These are phyloP conservation scores for Phenganax subtilis DNA, from an alignment of 92 coral and sea anemone genomes.

Conservation along the genomic window DNA sequence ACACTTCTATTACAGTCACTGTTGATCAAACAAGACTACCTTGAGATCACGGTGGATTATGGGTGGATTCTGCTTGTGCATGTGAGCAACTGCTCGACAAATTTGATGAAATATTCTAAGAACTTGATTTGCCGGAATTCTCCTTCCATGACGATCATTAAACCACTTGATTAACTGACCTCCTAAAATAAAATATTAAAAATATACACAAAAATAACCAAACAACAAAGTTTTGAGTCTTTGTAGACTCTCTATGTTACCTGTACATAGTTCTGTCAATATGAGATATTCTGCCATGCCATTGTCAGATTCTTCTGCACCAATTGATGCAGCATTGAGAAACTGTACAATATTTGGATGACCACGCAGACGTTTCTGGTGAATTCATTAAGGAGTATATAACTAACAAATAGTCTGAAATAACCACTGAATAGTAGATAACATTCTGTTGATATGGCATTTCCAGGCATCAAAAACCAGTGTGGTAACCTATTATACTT, in stretches of 20 bases:
- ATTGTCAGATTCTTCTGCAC: slow-evolving; percentile 87
- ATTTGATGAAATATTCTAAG: slow-evolving; percentile 78
- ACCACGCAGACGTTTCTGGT: slow-evolving; percentile 82
- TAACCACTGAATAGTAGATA: not conserved
- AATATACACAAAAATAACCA: not conserved
- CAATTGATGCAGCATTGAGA: slow-evolving; percentile 83
- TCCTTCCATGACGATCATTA: slow-evolving; percentile 80
- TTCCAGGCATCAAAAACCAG: too few relatives aligned
- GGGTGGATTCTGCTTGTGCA: slow-evolving; percentile 90
- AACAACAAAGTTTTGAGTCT: not conserved
- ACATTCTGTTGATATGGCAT: too few relatives aligned
- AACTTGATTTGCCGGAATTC: slow-evolving; percentile 66
- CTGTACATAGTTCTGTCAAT: slow-evolving; percentile 85
- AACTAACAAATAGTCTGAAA: not conserved
- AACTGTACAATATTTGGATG: slow-evolving; percentile 97
- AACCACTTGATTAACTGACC: slow-evolving; percentile 83
- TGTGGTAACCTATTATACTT: too few relatives aligned
- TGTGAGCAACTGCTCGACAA: slow-evolving; percentile 91
- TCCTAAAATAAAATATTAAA: slow-evolving; percentile 41
- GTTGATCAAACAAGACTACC: slow-evolving; percentile 39
- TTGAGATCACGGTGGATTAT: slow-evolving; percentile 92
- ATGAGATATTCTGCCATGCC: slow-evolving; percentile 93
- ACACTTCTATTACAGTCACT: too few relatives aligned
- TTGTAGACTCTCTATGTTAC: slow-evolving; percentile 26
- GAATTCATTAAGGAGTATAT: slow-evolving; percentile 39